phyloP scores from a whole-genome alignment of 2,113 vertebrate genomes.

The Okapia johnstoni region DNA sequence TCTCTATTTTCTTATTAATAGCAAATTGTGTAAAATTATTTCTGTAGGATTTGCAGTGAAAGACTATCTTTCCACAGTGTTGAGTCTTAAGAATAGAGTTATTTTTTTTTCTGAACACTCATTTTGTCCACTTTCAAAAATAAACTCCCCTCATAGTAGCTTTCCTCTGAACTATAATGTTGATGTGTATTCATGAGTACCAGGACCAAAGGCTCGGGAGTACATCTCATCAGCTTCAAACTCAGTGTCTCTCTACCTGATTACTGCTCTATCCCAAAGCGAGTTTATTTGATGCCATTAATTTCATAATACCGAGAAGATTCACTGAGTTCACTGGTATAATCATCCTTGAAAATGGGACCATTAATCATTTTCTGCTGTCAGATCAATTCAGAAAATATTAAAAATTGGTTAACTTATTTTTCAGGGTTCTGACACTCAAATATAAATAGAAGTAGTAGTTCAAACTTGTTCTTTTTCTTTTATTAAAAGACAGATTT shows the following conservation, averaged over 20 bases:
- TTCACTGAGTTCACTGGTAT: not conserved
- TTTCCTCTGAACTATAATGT: not conserved
- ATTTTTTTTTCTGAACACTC: not conserved
- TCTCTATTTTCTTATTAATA: not conserved
- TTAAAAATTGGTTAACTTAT: not conserved
- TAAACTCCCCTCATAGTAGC: not conserved
- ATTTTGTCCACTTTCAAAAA: not conserved
- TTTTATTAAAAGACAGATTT: not conserved
- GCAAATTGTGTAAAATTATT: conserved; percentile 10
- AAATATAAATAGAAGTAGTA: not conserved
- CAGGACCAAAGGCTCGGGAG: not conserved
- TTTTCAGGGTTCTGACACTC: not conserved
- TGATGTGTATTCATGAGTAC: conserved; percentile 20
- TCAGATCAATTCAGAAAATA: conserved; percentile 19
- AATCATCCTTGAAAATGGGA: not conserved
- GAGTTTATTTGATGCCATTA: not conserved
- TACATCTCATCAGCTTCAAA: not conserved
- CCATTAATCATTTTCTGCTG: conserved; percentile 4
- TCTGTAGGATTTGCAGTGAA: not conserved
- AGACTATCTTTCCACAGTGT: not conserved
- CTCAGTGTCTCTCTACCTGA: not conserved
- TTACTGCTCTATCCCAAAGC: not conserved
- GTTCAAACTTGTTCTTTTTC: not conserved
- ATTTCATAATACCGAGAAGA: not conserved
- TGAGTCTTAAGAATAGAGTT: not conserved